Percentiles rank a stretch among this genome's conserved stretches.
These are phyloP conservation scores for Panulirus ornatus DNA, from an alignment of 1,140 invertebrate species.

Conservation along the genomic window DNA sequence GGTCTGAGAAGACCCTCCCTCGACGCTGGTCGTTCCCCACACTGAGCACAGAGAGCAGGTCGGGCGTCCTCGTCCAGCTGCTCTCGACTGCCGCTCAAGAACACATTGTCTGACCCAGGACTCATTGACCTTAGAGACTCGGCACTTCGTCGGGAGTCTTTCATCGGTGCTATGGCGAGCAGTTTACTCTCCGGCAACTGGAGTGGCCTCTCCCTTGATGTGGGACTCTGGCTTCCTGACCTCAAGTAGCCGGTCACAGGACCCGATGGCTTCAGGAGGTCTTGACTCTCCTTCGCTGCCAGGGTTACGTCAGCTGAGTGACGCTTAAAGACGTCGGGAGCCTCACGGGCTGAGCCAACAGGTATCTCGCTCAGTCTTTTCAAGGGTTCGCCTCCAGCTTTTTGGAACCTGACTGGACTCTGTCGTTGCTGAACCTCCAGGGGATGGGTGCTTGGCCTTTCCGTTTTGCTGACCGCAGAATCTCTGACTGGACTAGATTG, in stretches of 20 bases:
- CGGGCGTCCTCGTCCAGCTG: slow-evolving; percentile 58
- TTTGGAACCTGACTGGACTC: slow-evolving; percentile 18
- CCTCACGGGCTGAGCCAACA: slow-evolving; percentile 24
- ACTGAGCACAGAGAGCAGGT: slow-evolving; percentile 72
- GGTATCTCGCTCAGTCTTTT: slow-evolving; percentile 41
- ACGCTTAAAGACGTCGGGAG: slow-evolving; percentile 11
- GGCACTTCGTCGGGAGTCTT: slow-evolving; percentile 80
- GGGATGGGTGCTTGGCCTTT: slow-evolving; percentile 32
- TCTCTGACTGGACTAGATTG: slow-evolving; percentile 75
- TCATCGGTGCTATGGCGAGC: slow-evolving; percentile 51
- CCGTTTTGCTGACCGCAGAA: neutral
- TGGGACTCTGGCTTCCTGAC: slow-evolving; percentile 57
- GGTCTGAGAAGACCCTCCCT: slow-evolving; percentile 60
- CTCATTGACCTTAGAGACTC: slow-evolving; percentile 90
- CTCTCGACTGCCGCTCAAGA: slow-evolving; percentile 84
- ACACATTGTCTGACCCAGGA: slow-evolving; percentile 92
- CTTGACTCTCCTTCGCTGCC: slow-evolving; percentile 22
- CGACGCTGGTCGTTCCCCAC: slow-evolving; percentile 74
- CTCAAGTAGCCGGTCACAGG: slow-evolving; percentile 51
- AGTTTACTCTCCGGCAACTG: slow-evolving; percentile 58
- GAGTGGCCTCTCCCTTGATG: slow-evolving; percentile 54
- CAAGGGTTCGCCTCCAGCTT: slow-evolving; percentile 8
- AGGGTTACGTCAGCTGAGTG: slow-evolving; percentile 22
- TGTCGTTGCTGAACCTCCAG: slow-evolving; percentile 46
- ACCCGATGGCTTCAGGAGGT: slow-evolving; percentile 44